Evolutionary conservation across 2,113 vertebrate genomes (phyloP).

Genomic region (Xenopus borealis): DNA sequence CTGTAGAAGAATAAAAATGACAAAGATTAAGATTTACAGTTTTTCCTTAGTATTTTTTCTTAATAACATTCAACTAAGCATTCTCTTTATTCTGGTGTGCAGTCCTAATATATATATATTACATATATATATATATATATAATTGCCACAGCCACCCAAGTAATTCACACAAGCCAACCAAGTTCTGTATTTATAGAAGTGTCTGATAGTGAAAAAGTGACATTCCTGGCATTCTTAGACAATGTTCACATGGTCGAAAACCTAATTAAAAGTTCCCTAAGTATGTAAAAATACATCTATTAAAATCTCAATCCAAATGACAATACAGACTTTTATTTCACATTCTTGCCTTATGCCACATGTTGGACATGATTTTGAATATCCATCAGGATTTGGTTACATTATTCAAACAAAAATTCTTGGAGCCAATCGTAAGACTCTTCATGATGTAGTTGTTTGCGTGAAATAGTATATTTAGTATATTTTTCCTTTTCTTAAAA

Average conservation of each 20-base stretch:
- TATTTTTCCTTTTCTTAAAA: too few species aligned
- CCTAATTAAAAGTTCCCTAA: neutral
- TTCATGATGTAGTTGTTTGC: too few species aligned
- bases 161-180: slow-evolving; percentile 1
- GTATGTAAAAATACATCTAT: neutral
- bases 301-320: slow-evolving; percentile 2
- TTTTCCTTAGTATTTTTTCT: too few species aligned
- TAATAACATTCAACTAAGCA: too few species aligned
- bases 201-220: slow-evolving; percentile 14
- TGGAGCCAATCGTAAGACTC: too few species aligned
- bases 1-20: slow-evolving; percentile 69
- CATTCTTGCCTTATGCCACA: neutral
- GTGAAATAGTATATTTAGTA: too few species aligned
- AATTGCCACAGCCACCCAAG: neutral
- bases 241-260: slow-evolving; percentile 39
- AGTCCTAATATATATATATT: too few species aligned
- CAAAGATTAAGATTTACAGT: slow-evolving; percentile 7
- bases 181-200: slow-evolving; percentile 15
- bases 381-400: neutral
- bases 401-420: neutral
- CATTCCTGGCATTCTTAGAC: slow-evolving; percentile 42
- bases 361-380: neutral
- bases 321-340: neutral
- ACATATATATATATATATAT: too few species aligned
- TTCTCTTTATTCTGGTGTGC: too few species aligned